These are phyloP conservation scores for Myiothlypis coronata DNA, from an alignment of 2,797 vertebrate genomes.

Conservation along the genomic window DNA sequence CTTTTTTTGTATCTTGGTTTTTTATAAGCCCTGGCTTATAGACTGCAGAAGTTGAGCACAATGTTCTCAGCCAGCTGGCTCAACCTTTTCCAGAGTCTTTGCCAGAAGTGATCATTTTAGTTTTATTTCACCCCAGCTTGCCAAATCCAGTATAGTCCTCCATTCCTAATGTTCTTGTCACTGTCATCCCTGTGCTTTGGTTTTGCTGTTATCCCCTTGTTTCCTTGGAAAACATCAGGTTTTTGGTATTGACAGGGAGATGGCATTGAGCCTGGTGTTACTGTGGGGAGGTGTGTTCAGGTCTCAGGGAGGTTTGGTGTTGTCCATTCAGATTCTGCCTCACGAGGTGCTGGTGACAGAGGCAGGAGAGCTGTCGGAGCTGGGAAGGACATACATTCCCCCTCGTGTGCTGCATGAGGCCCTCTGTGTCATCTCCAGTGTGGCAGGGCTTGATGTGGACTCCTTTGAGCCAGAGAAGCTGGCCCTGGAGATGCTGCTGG, in stretches of 20 bases:
- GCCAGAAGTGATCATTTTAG: not conserved
- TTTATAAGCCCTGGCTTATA: not conserved
- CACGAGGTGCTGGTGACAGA: constrained; percentile 83
- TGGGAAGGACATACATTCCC: constrained; percentile 80
- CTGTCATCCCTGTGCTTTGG: not conserved
- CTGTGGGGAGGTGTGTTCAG: not conserved
- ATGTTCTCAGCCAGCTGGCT: not conserved
- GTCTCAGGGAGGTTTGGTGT: not conserved
- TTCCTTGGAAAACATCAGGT: not conserved
- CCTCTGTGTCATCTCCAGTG: constrained; percentile 82
- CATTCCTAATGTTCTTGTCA: not conserved
- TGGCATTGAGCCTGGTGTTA: not conserved
- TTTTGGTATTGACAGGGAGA: not conserved
- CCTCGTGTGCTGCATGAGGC: constrained; percentile 87
- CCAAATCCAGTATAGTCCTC: not conserved
- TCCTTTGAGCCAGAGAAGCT: constrained; percentile 80
- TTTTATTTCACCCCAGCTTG: not conserved
- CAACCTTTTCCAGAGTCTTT: not conserved
- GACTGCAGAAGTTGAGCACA: not conserved
- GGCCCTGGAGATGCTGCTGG: constrained; percentile 86
- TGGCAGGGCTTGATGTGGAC: constrained; percentile 83
- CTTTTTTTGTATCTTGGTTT: not conserved
- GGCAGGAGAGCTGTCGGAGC: constrained; percentile 84
- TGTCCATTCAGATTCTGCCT: constrained; percentile 80
- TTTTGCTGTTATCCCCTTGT: not conserved